Base-by-base conservation (phyloP, 2,113 vertebrate genomes). In the Xenus cinereus region DNA sequence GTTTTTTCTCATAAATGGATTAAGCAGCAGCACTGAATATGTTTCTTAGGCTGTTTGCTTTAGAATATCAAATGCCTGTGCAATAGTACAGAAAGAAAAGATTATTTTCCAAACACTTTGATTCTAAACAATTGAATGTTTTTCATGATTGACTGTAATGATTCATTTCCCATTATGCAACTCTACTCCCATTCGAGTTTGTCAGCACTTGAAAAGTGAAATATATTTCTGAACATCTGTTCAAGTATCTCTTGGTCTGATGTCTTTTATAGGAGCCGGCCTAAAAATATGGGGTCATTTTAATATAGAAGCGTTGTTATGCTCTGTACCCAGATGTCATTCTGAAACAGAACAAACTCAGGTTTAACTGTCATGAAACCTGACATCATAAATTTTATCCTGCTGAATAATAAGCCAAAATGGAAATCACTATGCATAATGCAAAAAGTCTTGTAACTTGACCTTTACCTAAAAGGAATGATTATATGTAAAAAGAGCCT, bases 371-470 rank as follows among this genome's bases (percentile, higher is more conserved):
- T 97, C 96, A 95, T 91, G 81, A 95, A 97, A 95, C 86, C 67
- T 96, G 91, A 93, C 91, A 95, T 90, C 73, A 93, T 87, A 94
- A 83, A 95, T 97, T 95, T 96, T 91, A 89, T 90, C 71, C 76
- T 46, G 35, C 69, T 69, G 92, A 87, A 97, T 93, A 96, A 98
- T 96, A 96, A 93, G 88, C 94, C 50, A 81, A 96, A 97, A 96
- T 96, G 93, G 84, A 98, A 97, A 95, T 97, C 86, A 94, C 90
- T 94, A 84, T 96, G 94, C 89, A 89, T 93, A 91, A 97, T 96
- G 91, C 93, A 89, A 76, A 92, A 79, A 89, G 57, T 89, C 91
- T 91, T 89, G 92, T 96, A 91, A 84, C 87, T 96, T 97, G 97
- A 97, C 96, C 97, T 97, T 97, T 96, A 94, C 63, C 73, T 96